Evolutionary conservation across 2,113 vertebrate genomes (phyloP).

Genomic region (Camelus bactrianus): DNA sequence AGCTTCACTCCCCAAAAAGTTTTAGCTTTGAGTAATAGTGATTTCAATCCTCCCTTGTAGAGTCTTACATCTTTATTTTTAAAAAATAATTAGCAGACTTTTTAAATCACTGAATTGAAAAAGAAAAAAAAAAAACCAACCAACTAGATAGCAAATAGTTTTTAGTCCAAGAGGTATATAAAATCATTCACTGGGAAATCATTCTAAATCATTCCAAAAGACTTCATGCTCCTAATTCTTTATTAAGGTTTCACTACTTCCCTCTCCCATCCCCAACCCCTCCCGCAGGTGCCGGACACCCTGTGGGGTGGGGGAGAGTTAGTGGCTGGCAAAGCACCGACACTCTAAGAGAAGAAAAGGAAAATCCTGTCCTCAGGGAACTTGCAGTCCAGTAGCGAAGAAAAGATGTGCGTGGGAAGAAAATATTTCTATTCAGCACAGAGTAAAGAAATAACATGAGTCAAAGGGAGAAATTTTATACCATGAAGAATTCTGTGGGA

Average conservation of each 20-base stretch:
- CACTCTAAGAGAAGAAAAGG: not conserved
- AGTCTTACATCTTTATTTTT: slow-evolving; percentile 26
- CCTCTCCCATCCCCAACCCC: not conserved
- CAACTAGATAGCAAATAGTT: not conserved
- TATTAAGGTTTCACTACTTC: not conserved
- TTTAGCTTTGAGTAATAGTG: not conserved
- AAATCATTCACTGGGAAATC: not conserved
- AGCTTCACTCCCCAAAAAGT: not conserved
- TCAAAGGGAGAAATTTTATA: not conserved
- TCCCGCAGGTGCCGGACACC: accelerated
- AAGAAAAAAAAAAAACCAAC: not conserved
- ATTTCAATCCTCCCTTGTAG: not conserved
- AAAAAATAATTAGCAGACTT: not conserved
- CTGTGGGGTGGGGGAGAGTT: accelerated
- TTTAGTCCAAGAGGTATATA: not conserved
- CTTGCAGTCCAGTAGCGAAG: not conserved
- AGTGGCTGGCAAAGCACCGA: not conserved
- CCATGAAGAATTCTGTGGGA: not conserved
- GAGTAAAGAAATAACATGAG: not conserved
- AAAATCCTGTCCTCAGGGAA: not conserved
- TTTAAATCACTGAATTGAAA: not conserved
- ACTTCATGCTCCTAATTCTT: not conserved
- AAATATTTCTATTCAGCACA: not conserved
- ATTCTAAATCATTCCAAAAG: not conserved
- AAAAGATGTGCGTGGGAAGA: not conserved